Conservation (phyloP, 1,140 invertebrate species). For the Lepidurus arcticus region DNA sequence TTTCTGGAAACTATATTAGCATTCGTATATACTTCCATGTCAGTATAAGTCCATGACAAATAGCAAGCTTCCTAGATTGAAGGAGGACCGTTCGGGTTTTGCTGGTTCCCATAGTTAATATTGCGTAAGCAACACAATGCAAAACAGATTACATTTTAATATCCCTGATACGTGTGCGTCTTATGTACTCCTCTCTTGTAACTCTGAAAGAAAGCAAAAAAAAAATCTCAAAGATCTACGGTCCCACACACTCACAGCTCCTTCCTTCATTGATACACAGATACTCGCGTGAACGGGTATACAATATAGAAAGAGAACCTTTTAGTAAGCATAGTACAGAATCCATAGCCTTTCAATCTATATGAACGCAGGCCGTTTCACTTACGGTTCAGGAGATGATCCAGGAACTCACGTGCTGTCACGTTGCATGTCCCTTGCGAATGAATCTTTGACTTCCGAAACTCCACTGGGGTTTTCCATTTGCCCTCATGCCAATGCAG, state of each 20-base stretch:
- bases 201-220: no score
- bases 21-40: not conserved
- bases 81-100: not conserved
- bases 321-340: not conserved
- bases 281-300: no score
- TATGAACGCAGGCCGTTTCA: not conserved
- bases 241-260: no score
- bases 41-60: slow-evolving; percentile 1
- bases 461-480: not conserved
- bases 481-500: not conserved
- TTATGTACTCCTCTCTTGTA: no score
- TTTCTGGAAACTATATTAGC: not conserved
- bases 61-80: not conserved
- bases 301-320: no score
- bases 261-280: no score
- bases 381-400: not conserved
- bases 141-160: not conserved
- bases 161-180: not conserved
- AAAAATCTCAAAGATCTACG: no score
- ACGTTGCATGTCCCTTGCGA: not conserved
- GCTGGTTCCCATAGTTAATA: not conserved
- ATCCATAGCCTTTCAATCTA: not conserved
- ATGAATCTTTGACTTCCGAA: not conserved
- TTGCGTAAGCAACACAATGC: not conserved
- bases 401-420: slow-evolving; percentile 7